Conservation (phyloP, 2,113 vertebrate genomes). For the Australoheros scitulus region DNA sequence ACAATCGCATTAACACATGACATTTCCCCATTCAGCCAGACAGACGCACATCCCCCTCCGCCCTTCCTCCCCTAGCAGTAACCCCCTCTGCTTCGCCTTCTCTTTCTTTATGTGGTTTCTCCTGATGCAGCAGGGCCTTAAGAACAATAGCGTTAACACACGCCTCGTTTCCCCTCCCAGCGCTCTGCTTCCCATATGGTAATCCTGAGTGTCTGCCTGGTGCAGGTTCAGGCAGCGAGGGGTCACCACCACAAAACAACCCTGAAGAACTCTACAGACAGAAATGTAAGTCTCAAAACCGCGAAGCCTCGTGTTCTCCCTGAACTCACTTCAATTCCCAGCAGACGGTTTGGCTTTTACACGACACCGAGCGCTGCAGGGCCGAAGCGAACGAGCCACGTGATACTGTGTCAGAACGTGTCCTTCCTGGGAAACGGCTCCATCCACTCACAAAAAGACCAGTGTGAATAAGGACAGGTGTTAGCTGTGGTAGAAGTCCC, state of each 20-base stretch:
- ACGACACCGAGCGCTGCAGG: background rate
- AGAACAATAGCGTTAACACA: slow-evolving; percentile 71
- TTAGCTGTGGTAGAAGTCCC: background rate
- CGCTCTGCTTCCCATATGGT: slow-evolving; percentile 65
- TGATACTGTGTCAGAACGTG: background rate
- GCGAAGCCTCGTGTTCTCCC: background rate
- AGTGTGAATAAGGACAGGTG: slow-evolving; percentile 39
- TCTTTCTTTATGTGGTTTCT: slow-evolving; percentile 30
- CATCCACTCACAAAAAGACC: slow-evolving; percentile 11
- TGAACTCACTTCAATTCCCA: background rate
- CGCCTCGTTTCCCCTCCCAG: slow-evolving; percentile 60
- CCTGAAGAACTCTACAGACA: background rate
- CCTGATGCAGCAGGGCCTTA: slow-evolving; percentile 40
- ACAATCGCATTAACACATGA: slow-evolving; percentile 51
- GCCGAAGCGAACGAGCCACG: background rate
- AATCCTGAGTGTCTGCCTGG: slow-evolving; percentile 30
- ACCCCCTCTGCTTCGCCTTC: background rate
- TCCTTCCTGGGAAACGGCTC: background rate
- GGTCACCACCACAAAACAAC: slow-evolving; percentile 27
- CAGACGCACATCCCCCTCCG: slow-evolving; percentile 6
- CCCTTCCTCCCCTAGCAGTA: background rate
- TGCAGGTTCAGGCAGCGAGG: slow-evolving; percentile 6
- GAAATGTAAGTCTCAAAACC: slow-evolving; percentile 1
- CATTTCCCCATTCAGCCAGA: slow-evolving; percentile 34
- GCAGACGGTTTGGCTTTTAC: background rate